phyloP scores from a whole-genome alignment of 2,888 invertebrate species.

The Chydorus sphaericus region DNA sequence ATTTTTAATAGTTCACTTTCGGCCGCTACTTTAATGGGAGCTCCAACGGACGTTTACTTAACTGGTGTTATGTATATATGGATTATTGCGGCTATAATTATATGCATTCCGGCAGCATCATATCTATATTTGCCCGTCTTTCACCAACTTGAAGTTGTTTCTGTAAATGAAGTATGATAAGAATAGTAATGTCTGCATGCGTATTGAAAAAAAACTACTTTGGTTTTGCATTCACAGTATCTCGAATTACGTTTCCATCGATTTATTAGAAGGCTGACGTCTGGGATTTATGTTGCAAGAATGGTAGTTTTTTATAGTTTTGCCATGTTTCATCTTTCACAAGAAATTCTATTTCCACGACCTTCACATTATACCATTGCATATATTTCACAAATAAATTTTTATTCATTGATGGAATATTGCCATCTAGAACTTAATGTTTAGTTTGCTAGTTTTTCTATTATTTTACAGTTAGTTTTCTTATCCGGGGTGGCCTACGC shows the following conservation, averaged over 20 bases:
- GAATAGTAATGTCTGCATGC: too few relatives aligned
- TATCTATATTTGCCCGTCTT: conserved; percentile 71
- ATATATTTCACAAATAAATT: conserved; percentile 8
- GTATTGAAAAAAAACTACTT: conserved; percentile 24
- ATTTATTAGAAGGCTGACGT: conserved; percentile 15
- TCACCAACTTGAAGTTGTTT: conserved; percentile 64
- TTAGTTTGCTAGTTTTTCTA: too few relatives aligned
- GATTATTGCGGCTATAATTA: conserved; percentile 60
- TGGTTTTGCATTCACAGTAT: conserved; percentile 13
- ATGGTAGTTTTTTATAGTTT: too few relatives aligned
- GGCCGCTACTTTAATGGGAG: conserved; percentile 36
- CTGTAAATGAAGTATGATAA: conserved; percentile 64
- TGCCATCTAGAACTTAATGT: too few relatives aligned
- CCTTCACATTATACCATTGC: too few relatives aligned
- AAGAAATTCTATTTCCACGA: too few relatives aligned
- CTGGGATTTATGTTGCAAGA: conserved; percentile 17
- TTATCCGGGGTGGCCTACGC: conserved; percentile 75
- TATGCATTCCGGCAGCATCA: conserved; percentile 35
- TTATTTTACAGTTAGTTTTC: conserved; percentile 40
- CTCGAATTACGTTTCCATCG: conserved; percentile 18
- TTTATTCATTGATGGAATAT: too few relatives aligned
- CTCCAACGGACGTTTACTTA: conserved; percentile 39
- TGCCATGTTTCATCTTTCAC: background rate
- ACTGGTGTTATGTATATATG: conserved; percentile 78
- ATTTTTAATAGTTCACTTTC: conserved; percentile 33